Base-by-base conservation (phyloP, 2,797 vertebrate genomes). In the Danionella dracula region DNA sequence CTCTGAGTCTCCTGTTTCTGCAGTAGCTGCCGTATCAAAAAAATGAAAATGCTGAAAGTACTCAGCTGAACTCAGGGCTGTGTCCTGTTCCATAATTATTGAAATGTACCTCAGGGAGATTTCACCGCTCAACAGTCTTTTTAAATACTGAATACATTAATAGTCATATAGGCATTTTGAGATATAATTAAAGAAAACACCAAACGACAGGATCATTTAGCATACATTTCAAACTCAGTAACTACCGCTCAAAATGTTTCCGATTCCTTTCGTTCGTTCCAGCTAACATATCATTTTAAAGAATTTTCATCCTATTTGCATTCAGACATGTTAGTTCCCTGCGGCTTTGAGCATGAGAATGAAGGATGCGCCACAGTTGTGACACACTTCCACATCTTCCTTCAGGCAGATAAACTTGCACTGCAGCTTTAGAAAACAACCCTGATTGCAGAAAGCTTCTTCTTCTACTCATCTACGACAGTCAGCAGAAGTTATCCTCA, bases 331-430 rank as follows among this genome's bases (percentile, higher is more conserved):
- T 46, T 57, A 12, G 16, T 49, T 57, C 34, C 42, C 64, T 34
- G 16, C 15, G 42, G 57, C 66, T 48, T 29, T 42, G 27, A 60
- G 9, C 34, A 62, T 59, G 50, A 35, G 57, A 72, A 67, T 67
- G 56, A 63, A n/a, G 45, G 51, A 66, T 56, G 31, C 57, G 57
- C 44, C 54, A 45, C 23, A 34, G 34, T 68, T 46, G 42, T 67
- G 48, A 64, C 66, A 72, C 37, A 53, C 48, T 50, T 56, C n/a
- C 23, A 45, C 68, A 60, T 64, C 58, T 50, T 56, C 59, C 71
- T 68, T 37, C 5, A 62, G 59, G 64, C 49, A 13, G 56, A 19
- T 10, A 60, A 50, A 64, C 68, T 67, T 73, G 46, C 40, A 50
- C 49, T 40, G 32, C 49, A 60, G 16, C 21, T 41, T 50, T 12